These are phyloP conservation scores for Mugil cephalus DNA, from an alignment of 2,113 vertebrate genomes.

Conservation along the genomic window DNA sequence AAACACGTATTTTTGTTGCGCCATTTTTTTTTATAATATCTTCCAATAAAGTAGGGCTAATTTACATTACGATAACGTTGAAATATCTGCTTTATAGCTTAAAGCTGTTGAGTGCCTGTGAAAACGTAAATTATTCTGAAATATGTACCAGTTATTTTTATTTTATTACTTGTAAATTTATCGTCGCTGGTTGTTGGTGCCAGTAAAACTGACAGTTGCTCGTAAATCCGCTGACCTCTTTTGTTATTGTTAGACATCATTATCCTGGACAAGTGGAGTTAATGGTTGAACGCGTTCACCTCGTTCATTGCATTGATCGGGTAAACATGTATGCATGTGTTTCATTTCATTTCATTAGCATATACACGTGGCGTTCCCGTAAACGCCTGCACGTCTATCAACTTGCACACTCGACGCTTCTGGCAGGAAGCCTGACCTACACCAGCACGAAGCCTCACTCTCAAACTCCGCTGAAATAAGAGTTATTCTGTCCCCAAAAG, in stretches of 20 bases:
- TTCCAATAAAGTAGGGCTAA: no score
- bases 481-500: accelerated
- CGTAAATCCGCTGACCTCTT: no score
- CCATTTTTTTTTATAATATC: background rate
- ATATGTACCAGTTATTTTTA: no score
- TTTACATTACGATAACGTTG: no score
- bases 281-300: background rate
- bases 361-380: background rate
- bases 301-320: background rate
- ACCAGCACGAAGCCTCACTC: background rate
- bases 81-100: no score
- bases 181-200: no score
- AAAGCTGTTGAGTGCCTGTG: background rate
- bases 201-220: no score
- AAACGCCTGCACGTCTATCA: background rate
- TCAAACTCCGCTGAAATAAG: background rate
- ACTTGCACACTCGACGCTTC: background rate
- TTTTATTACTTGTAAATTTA: no score
- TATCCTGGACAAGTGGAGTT: background rate
- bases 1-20: no score
- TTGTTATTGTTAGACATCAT: background rate
- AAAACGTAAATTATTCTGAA: no score
- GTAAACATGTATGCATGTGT: background rate
- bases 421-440: background rate
- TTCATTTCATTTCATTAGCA: background rate